These are phyloP conservation scores for Pseudococcus longispinus DNA, from an alignment of 2,888 invertebrate genomes.

Conservation along the genomic window DNA sequence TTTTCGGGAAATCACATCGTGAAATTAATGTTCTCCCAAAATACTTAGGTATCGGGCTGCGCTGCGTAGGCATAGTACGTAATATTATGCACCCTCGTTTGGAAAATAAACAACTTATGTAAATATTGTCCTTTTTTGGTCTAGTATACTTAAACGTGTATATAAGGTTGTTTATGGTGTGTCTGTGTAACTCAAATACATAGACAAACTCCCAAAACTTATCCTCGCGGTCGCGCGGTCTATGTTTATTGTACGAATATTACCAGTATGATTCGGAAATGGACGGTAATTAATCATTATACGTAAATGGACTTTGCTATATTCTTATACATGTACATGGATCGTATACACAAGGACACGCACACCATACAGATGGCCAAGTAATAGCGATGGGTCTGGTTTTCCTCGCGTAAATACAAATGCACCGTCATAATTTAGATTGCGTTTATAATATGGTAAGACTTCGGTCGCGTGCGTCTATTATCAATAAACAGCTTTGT, in stretches of 20 bases:
- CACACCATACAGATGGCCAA: neutral
- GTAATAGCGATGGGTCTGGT: neutral
- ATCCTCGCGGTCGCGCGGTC: neutral
- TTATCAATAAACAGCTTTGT: neutral
- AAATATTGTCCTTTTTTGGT: slow-evolving; percentile 25
- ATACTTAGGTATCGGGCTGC: neutral
- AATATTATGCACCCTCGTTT: slow-evolving; percentile 22
- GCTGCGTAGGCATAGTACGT: neutral
- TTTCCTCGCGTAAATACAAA: slow-evolving; percentile 1
- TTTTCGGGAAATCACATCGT: neutral
- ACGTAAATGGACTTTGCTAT: neutral
- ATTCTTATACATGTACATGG: neutral
- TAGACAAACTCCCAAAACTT: neutral
- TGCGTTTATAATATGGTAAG: neutral
- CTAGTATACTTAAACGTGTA: neutral
- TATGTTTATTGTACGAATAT: neutral
- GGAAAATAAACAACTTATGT: slow-evolving; percentile 25
- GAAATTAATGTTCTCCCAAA: slow-evolving; percentile 15
- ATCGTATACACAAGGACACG: neutral
- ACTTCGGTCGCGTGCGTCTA: neutral
- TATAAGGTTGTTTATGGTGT: too few species aligned
- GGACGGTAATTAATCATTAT: neutral
- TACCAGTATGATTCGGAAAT: neutral
- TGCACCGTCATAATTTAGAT: neutral
- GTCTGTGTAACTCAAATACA: neutral